Evolutionary conservation across 2,888 invertebrate species (phyloP).

Genomic region (Nomada fucata): DNA sequence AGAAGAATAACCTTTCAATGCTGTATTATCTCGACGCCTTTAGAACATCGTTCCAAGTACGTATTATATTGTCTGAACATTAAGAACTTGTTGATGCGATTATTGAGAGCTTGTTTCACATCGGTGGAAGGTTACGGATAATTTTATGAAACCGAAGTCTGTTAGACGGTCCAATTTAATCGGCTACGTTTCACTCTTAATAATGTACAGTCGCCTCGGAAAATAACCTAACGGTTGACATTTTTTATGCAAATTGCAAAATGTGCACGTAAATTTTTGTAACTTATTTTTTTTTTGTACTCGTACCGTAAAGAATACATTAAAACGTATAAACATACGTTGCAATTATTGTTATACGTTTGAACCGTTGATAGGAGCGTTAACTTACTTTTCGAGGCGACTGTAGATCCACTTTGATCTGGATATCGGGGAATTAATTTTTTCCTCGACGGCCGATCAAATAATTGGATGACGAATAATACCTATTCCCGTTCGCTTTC

Average conservation of each 20-base stretch:
- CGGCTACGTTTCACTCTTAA: not conserved
- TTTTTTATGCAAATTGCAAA: no score
- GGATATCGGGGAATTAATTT: not conserved
- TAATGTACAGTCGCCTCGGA: not conserved
- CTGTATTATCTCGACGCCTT: not conserved
- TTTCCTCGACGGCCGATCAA: not conserved
- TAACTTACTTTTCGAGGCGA: no score
- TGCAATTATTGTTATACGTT: no score
- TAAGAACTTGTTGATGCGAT: not conserved
- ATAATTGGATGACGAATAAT: no score
- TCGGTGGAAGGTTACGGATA: not conserved
- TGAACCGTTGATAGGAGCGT: no score
- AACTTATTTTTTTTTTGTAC: not conserved
- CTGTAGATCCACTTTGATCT: no score
- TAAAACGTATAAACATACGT: no score
- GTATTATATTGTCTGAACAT: not conserved
- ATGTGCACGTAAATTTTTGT: not conserved
- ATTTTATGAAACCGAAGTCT: not conserved
- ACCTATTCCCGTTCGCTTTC: not conserved
- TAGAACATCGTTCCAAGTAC: not conserved
- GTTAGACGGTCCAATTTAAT: no score
- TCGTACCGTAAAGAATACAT: no score
- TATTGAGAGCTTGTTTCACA: not conserved
- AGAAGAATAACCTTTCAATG: not conserved
- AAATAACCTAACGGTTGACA: no score